phyloP scores from a whole-genome alignment of 2,113 vertebrate species.

The Limanda limanda region DNA sequence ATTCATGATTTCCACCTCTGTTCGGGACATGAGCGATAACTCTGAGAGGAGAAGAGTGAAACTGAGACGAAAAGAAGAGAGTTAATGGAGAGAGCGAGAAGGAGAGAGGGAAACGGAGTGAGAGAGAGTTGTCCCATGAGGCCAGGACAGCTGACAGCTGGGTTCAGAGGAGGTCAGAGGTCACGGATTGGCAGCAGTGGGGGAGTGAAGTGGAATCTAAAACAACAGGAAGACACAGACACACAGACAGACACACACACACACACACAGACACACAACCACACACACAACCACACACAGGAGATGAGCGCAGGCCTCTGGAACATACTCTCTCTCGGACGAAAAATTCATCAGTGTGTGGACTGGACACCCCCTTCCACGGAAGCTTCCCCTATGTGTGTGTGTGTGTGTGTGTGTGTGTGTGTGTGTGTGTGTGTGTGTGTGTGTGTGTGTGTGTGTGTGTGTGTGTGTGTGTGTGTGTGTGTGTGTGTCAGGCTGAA shows the following conservation, averaged over 20 bases:
- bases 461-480: background rate
- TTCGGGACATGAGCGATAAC: background rate
- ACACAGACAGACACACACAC: conserved; percentile 38
- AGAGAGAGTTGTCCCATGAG: conserved; percentile 50
- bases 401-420: conserved; percentile 3
- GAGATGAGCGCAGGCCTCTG: conserved; percentile 44
- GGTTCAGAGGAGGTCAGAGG: conserved; percentile 78
- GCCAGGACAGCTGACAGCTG: conserved; percentile 85
- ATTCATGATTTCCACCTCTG: background rate
- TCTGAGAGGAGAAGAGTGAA: background rate
- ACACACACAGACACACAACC: conserved; percentile 42
- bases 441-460: background rate
- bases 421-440: conserved; percentile 17
- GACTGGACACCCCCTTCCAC: conserved; percentile 21
- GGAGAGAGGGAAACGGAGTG: background rate
- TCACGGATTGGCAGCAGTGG: conserved; percentile 75
- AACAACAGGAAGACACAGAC: conserved; percentile 82
- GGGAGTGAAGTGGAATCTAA: conserved; percentile 81
- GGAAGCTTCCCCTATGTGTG: conserved; percentile 12
- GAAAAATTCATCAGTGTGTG: conserved; percentile 40
- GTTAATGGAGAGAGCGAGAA: background rate
- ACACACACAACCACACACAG: conserved; percentile 38
- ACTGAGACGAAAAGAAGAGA: background rate
- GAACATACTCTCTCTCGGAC: conserved; percentile 30
- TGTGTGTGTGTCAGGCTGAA: background rate